Evolutionary conservation across 2,888 invertebrate species (phyloP).

Genomic region (Parnassius apollo): DNA sequence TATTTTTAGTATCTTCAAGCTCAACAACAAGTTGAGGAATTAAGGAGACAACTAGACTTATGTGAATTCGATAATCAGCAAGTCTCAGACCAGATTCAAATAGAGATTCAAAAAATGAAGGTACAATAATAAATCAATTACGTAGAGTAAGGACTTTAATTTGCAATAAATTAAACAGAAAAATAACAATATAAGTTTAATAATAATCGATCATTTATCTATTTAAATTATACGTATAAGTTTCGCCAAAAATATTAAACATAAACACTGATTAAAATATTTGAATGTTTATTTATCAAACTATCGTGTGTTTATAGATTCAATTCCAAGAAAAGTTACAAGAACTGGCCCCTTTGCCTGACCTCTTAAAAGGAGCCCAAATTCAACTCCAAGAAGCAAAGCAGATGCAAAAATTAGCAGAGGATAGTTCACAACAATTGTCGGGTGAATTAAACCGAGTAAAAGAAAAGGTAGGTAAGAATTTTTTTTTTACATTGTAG

Average conservation of each 20-base stretch:
- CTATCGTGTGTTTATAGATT: conserved; percentile 44
- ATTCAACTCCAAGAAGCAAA: conserved; percentile 68
- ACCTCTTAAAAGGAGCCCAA: conserved; percentile 65
- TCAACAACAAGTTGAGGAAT: conserved; percentile 66
- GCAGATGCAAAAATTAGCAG: conserved; percentile 63
- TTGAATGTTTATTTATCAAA: too few relatives aligned
- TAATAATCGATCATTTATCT: too few relatives aligned
- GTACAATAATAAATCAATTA: conserved; percentile 33
- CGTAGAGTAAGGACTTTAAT: too few relatives aligned
- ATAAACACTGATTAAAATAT: too few relatives aligned
- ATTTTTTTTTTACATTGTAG: too few relatives aligned
- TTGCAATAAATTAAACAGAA: too few relatives aligned
- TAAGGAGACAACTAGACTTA: conserved; percentile 58
- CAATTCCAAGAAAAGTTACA: conserved; percentile 71
- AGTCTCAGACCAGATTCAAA: conserved; percentile 69
- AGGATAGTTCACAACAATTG: conserved; percentile 59
- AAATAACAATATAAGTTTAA: too few relatives aligned
- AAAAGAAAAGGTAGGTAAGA: conserved; percentile 59
- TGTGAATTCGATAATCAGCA: conserved; percentile 68
- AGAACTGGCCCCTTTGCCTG: conserved; percentile 66
- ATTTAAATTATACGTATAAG: too few relatives aligned
- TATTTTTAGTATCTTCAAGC: conserved; percentile 65
- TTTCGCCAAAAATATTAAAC: too few relatives aligned
- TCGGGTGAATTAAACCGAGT: conserved; percentile 58
- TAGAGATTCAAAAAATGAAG: conserved; percentile 74